These are phyloP conservation scores for Anneissia japonica DNA, from an alignment of 35 echinoderm and acorn worm species.

Conservation along the genomic window DNA sequence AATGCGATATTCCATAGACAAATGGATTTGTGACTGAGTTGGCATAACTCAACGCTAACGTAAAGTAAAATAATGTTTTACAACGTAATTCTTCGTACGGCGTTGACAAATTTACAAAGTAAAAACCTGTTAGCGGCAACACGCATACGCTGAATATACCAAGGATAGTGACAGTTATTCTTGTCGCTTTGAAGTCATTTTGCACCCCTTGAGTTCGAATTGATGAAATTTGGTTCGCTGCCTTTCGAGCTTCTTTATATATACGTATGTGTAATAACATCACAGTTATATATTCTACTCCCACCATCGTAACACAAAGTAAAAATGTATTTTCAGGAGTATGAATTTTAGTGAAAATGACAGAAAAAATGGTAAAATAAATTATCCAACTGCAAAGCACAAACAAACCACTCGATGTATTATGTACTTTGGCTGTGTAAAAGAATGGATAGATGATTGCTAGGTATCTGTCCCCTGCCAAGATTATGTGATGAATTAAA, in stretches of 20 bases:
- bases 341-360: neutral
- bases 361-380: neutral
- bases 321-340: neutral
- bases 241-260: neutral
- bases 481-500: neutral
- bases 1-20: neutral
- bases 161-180: neutral
- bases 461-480: neutral
- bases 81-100: neutral
- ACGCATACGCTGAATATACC: neutral
- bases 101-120: neutral
- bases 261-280: neutral
- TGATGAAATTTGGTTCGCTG: neutral
- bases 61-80: neutral
- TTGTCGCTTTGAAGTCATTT: neutral
- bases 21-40: neutral
- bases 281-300: neutral
- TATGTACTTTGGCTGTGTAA: neutral
- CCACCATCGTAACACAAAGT: neutral
- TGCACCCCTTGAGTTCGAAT: neutral
- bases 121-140: neutral
- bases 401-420: neutral
- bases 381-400: neutral
- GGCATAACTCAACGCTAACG: neutral
- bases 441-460: neutral